phyloP scores from a whole-genome alignment of 2,888 invertebrate genomes.

The Eretmocerus hayati region DNA sequence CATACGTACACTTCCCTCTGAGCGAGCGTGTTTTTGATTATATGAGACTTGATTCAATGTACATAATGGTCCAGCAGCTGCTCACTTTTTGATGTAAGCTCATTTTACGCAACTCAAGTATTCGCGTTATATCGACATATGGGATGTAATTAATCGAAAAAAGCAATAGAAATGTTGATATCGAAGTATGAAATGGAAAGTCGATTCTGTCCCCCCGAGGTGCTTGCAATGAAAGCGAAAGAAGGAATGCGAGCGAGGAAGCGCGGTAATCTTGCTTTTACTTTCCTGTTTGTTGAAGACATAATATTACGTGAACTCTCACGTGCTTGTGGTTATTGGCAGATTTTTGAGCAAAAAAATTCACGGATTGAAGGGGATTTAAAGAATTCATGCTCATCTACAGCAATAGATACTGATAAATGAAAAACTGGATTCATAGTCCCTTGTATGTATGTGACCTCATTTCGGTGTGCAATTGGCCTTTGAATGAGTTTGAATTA shows the following conservation, averaged over 20 bases:
- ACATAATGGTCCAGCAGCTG: no score
- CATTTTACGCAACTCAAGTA: neutral
- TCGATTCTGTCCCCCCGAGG: neutral
- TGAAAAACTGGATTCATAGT: no score
- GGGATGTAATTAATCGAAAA: neutral
- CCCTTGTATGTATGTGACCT: no score
- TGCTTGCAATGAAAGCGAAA: neutral
- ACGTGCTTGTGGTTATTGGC: neutral
- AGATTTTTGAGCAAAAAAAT: neutral
- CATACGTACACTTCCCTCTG: no score
- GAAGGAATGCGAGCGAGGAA: neutral
- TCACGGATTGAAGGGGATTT: no score
- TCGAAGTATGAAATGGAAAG: neutral
- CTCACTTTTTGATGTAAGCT: neutral
- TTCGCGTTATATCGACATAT: neutral
- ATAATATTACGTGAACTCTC: neutral
- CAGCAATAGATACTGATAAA: no score
- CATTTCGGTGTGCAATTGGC: no score
- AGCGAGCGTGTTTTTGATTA: no score
- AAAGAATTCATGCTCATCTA: no score
- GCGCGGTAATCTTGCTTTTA: neutral
- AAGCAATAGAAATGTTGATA: neutral
- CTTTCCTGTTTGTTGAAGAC: neutral
- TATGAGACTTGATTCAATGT: no score
- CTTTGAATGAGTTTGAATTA: no score